Evolutionary conservation across 2,797 vertebrate genomes (phyloP).

Genomic region (Amblyraja radiata): DNA sequence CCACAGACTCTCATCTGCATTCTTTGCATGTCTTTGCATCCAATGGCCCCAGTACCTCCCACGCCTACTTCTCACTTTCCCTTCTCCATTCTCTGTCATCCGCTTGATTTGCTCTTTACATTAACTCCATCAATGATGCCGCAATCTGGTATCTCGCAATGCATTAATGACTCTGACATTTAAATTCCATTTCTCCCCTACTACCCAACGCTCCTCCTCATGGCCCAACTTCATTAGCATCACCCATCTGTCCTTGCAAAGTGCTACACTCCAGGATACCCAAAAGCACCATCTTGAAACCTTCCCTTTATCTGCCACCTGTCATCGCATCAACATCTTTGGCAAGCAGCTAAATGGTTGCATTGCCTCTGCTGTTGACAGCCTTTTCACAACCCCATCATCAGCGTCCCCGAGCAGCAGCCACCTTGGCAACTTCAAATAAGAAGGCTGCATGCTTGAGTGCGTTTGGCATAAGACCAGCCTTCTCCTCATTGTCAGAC

Average conservation of each 20-base stretch:
- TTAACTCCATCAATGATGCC: not conserved
- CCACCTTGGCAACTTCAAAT: not conserved
- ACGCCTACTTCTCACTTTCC: not conserved
- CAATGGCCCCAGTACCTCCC: not conserved
- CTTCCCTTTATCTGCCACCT: not conserved
- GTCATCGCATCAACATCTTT: not conserved
- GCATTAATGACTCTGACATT: not conserved
- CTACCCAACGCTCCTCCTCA: not conserved
- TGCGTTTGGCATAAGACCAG: not conserved
- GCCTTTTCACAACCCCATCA: not conserved
- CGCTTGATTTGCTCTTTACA: not conserved
- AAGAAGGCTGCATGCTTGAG: not conserved
- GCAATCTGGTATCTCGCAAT: not conserved
- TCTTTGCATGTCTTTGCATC: not conserved
- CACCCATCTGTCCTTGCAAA: constrained; percentile 9
- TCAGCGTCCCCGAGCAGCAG: too few relatives aligned
- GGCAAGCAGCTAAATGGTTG: not conserved
- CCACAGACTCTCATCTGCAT: not conserved
- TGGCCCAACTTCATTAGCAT: not conserved
- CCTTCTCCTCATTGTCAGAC: not conserved
- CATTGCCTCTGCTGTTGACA: not conserved
- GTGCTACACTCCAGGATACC: not conserved
- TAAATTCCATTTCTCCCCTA: not conserved
- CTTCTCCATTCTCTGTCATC: not conserved
- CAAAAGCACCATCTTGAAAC: not conserved